Conservation (phyloP, 2,113 vertebrate genomes). For the Microcebus griseorufus region DNA sequence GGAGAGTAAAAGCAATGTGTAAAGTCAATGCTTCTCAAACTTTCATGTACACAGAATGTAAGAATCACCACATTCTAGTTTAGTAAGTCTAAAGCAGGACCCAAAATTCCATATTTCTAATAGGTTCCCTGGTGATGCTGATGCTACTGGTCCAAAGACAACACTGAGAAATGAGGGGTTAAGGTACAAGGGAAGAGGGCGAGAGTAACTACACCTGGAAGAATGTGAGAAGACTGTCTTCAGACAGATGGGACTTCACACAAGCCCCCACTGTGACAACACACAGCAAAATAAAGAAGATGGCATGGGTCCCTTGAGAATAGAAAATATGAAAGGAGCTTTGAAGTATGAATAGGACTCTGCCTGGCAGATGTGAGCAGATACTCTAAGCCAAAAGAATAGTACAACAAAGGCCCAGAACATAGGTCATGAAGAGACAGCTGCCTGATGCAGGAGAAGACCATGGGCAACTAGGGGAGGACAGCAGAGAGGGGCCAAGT, state of each 20-base stretch:
- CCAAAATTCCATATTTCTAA: neutral
- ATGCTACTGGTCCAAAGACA: neutral
- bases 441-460: neutral
- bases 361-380: neutral
- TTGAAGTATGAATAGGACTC: neutral
- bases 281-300: neutral
- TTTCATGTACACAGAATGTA: neutral
- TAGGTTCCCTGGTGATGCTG: neutral
- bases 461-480: neutral
- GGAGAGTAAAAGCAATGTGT: neutral
- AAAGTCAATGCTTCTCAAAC: neutral
- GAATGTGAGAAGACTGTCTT: neutral
- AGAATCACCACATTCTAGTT: neutral
- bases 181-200: neutral
- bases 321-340: neutral
- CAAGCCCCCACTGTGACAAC: neutral
- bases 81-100: neutral
- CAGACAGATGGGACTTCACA: neutral
- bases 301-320: neutral
- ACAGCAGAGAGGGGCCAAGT: fast-evolving
- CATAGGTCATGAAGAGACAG: neutral
- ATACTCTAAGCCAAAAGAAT: neutral
- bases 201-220: neutral
- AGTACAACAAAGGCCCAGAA: neutral
- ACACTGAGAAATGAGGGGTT: neutral